These are phyloP conservation scores for Harpagifer antarcticus DNA, from an alignment of 2,797 vertebrate genomes.

Conservation along the genomic window DNA sequence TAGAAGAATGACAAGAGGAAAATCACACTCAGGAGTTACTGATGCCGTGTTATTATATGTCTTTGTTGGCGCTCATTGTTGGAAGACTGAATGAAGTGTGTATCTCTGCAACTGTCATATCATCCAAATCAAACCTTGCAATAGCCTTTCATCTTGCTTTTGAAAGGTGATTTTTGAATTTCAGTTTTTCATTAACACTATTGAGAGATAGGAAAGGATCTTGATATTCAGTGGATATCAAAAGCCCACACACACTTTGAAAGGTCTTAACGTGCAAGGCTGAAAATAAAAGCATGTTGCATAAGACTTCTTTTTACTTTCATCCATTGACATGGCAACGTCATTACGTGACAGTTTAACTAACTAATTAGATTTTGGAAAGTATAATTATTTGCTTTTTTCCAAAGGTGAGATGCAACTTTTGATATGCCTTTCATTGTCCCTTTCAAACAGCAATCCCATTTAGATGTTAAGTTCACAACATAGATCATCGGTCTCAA, in stretches of 20 bases:
- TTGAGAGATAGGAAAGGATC: conserved; percentile 24
- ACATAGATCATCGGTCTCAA: no score
- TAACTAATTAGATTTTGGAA: no score
- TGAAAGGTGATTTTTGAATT: conserved; percentile 41
- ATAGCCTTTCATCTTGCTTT: conserved; percentile 44
- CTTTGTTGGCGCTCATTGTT: conserved; percentile 40
- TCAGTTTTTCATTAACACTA: conserved; percentile 33
- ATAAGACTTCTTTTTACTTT: no score
- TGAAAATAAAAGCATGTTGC: conserved; percentile 21
- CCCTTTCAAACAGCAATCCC: no score
- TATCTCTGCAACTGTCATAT: conserved; percentile 46
- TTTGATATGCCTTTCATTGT: neutral
- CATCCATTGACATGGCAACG: no score
- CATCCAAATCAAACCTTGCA: conserved; percentile 23
- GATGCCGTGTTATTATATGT: conserved; percentile 28
- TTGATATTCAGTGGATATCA: conserved; percentile 20
- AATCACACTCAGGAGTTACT: conserved; percentile 32
- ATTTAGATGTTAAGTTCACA: no score
- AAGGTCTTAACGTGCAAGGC: conserved; percentile 44
- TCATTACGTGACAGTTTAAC: no score
- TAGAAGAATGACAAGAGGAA: conserved; percentile 46
- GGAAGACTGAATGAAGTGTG: conserved; percentile 26
- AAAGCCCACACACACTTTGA: conserved; percentile 35
- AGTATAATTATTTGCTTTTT: conserved; percentile 3
- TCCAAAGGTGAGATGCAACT: neutral